Evolutionary conservation across 2,797 vertebrate genomes (phyloP), one percentile per base, ranked within the genome.

Genomic region (Gadopsis marmoratus): DNA sequence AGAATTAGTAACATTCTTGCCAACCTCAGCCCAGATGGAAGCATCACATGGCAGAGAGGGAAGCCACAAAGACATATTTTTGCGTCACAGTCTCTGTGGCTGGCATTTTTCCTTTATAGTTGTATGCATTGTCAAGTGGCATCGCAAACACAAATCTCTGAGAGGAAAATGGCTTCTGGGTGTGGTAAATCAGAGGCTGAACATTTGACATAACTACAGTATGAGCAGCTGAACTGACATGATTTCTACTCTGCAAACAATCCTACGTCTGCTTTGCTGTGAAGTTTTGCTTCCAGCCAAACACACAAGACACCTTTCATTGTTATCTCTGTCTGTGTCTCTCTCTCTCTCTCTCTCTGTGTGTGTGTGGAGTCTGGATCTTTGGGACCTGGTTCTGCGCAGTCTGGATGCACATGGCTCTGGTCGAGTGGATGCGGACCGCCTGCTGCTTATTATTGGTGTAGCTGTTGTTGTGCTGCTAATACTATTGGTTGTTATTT

Each of bases 81-180:
- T 47, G 26, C 21, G 1, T 51, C 13, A 55, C 19, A 17, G 37
- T 16, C 26, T 64, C 37, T 71, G 67, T 4, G 76, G 74, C 13
- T 21, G 67, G 2, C 41, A 61, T 41, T 37, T 23, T 54, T 67
- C 48, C 19, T 66, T 29, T 37, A 66, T 21, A 51, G 74, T 39
- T 39, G 9, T 10, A 59, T 55, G 23, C 29, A 47, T n/a, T 65
- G 50, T 1, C 10, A 3, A 54, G 56, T 58, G 1, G 23, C 45
- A 58, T 84, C 45, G 6, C 41, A 21, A 21, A 51, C 54, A 19
- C 33, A 16, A 70, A 50, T 19, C 9, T 35, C 9, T 17, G 19
- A 2, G 66, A 45, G 62, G 50, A 64, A 75, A 66, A 70, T 51
- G 68, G 60, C 60, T 26, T 68, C 64, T 73, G 80, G 85, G 87